Evolutionary conservation across 1,140 invertebrate species (phyloP).

Genomic region (Tetramorium parvispinum): DNA sequence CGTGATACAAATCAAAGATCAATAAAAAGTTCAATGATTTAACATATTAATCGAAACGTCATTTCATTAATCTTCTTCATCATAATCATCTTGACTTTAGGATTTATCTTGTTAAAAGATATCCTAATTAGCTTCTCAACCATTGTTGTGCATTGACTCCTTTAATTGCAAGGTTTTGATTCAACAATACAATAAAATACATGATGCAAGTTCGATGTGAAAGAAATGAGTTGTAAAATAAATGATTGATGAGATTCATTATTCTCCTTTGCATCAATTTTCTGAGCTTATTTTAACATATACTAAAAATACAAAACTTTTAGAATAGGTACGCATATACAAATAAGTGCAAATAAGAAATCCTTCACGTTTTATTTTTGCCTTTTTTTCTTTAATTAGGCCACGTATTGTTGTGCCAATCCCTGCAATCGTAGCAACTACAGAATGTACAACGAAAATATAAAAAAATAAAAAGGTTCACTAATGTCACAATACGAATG

Average conservation of each 20-base stretch:
- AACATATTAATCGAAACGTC: neutral
- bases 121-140: neutral
- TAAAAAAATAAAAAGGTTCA: constrained; percentile 78
- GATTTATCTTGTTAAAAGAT: neutral
- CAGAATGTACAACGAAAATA: constrained; percentile 48
- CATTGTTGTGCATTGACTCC: neutral
- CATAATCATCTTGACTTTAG: neutral
- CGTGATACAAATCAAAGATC: neutral
- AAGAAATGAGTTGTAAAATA: constrained; percentile 21
- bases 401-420: constrained; percentile 8
- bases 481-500: constrained; percentile 89
- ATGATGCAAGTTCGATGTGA: constrained; percentile 27
- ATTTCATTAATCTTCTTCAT: neutral
- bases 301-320: constrained; percentile 29
- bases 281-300: neutral
- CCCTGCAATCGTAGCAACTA: neutral
- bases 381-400: neutral
- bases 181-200: constrained; percentile 10
- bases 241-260: constrained; percentile 24
- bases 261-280: neutral
- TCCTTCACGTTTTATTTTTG: neutral
- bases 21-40: neutral
- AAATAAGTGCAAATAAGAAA: neutral
- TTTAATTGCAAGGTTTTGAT: constrained; percentile 29
- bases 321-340: neutral